Percentiles rank a stretch among this genome's conserved stretches.
These are phyloP conservation scores for Enhydra lutris DNA, from an alignment of 2,113 vertebrate genomes.

Conservation along the genomic window DNA sequence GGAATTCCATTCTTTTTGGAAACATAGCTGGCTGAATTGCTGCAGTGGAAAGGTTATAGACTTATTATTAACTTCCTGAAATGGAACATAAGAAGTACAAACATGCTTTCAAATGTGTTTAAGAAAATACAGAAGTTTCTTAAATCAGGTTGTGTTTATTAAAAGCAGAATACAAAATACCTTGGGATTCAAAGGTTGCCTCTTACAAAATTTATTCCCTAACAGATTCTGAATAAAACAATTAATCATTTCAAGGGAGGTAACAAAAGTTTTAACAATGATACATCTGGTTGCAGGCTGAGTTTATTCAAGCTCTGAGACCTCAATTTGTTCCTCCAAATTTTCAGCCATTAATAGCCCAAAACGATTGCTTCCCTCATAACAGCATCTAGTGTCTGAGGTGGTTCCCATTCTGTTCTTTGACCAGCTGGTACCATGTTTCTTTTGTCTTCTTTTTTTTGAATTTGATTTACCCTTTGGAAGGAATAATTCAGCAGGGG, in stretches of 20 bases:
- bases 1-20: not conserved
- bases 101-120: not conserved
- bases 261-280: not conserved
- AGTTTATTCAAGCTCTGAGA: not conserved
- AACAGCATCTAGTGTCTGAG: not conserved
- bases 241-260: not conserved
- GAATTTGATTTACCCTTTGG: slow-evolving; percentile 60
- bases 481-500: slow-evolving; percentile 75
- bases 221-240: slow-evolving; percentile 31
- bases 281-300: not conserved
- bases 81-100: not conserved
- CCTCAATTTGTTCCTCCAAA: not conserved
- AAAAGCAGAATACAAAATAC: slow-evolving; percentile 51
- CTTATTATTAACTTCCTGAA: not conserved
- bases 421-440: slow-evolving; percentile 19
- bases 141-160: slow-evolving; percentile 52
- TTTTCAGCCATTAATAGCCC: slow-evolving; percentile 70
- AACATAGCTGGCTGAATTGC: not conserved
- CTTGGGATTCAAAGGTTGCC: not conserved
- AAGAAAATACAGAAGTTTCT: slow-evolving; percentile 21
- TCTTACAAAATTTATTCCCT: not conserved
- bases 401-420: not conserved
- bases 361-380: slow-evolving; percentile 75
- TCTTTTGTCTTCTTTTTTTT: slow-evolving; percentile 64
- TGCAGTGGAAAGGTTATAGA: not conserved